Conservation (phyloP, 2,113 vertebrate genomes). For the Trichechus manatus region DNA sequence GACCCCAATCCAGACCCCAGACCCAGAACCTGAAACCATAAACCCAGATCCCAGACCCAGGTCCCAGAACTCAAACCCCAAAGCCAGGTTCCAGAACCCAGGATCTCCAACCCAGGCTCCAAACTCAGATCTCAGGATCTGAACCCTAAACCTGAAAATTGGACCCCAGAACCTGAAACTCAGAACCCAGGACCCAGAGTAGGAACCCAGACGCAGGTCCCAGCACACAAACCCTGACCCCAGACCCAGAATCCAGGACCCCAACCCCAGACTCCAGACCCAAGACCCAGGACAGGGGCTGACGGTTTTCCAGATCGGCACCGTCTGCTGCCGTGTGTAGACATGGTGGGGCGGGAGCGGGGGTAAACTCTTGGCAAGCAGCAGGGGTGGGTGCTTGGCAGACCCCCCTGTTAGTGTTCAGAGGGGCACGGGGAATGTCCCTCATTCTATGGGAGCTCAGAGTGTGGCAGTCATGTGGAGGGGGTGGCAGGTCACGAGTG, state of each 20-base stretch:
- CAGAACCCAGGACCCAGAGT: background rate
- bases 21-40: too few species aligned
- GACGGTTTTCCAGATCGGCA: background rate
- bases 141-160: background rate
- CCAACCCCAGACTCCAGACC: background rate
- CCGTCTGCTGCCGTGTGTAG: background rate
- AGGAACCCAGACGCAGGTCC: background rate
- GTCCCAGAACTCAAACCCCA: background rate
- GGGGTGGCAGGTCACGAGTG: background rate
- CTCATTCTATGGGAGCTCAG: background rate
- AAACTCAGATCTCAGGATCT: too few species aligned
- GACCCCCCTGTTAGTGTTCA: background rate
- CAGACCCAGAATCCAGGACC: background rate
- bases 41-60: too few species aligned
- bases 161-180: background rate
- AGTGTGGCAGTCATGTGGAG: background rate
- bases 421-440: conserved; percentile 38
- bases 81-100: background rate
- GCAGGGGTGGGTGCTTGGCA: conserved; percentile 23
- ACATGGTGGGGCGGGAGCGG: background rate
- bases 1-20: background rate
- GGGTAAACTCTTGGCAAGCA: background rate
- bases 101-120: background rate
- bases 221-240: background rate
- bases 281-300: background rate